Base-by-base conservation (phyloP, 2,888 invertebrate genomes). In the Cotesia congregata region DNA sequence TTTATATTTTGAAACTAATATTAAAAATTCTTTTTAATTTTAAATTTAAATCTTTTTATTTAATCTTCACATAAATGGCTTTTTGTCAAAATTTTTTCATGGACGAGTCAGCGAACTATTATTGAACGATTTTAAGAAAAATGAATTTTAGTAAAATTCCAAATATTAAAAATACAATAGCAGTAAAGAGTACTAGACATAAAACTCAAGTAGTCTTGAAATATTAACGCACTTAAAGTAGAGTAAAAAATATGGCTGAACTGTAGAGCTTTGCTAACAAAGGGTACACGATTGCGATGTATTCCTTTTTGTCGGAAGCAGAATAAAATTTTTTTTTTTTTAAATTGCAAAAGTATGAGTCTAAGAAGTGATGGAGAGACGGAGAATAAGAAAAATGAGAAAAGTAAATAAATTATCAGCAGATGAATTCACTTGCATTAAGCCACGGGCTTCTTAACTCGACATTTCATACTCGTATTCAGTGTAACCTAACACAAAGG, bases 401-500 rank as follows among this genome's bases (percentile, higher is more conserved):
- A 65, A 65, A 65, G 65, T 65, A 65, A 65, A 38, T 30, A 38
- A 20, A 30, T 38, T 30, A 65, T 65, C 38, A 50, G 9, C 50
- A 30, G 65, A 65, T 65, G 65, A 65, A 65, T 65, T 65, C 30
- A 20, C 65, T 30, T 12, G 30, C 12, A 30, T 65, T 65, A 30
- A 12, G 12, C 50, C 38, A 12, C 12, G 38, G 12, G 30, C 20
- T 30, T 65, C 30, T 65, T 6, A 30, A 65, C 38, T 65, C 38
- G 60, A 7, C 65, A 59, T 30, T 67, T 41, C 74, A 50, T 50
- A 74, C 70, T 68, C 75, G 59, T 77, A 71, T 60, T 72, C 68
- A 67, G 75, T 69, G 62, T 60, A 61, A 76, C 75, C 50, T 12
- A 50, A 50, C 82, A 83, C 84, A 85, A 85, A 81, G 80, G 72